Conservation (phyloP, 1,140 invertebrate species). For the Solenopsis fugax region DNA sequence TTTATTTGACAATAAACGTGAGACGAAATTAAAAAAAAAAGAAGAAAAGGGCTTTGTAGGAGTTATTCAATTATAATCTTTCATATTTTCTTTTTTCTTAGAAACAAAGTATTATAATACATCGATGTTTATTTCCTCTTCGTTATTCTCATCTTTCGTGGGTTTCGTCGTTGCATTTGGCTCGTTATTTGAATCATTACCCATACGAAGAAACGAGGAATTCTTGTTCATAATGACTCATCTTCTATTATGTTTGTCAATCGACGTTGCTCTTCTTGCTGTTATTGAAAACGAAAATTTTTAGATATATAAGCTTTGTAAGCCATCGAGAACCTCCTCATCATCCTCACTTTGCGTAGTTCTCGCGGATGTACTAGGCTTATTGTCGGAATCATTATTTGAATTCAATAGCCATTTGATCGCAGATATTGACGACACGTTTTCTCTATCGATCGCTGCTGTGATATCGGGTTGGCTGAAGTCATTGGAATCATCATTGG, state of each 20-base stretch:
- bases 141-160: neutral
- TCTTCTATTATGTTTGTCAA: constrained; percentile 63
- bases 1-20: constrained; percentile 13
- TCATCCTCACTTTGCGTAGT: neutral
- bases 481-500: constrained; percentile 50
- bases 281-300: neutral
- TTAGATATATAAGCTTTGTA: constrained; percentile 18
- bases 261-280: constrained; percentile 47
- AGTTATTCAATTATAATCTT: neutral
- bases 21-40: neutral
- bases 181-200: neutral
- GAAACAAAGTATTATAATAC: neutral
- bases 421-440: constrained; percentile 15
- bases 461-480: constrained; percentile 77
- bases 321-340: constrained; percentile 14
- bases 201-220: neutral
- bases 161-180: neutral
- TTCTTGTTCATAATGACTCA: constrained; percentile 31
- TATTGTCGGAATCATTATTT: neutral
- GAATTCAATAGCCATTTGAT: constrained; percentile 29
- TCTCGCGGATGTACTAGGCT: neutral
- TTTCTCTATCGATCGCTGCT: constrained; percentile 71
- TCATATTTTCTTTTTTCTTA: neutral
- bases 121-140: constrained; percentile 14
- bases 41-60: too few species aligned